Evolutionary conservation across 1,140 invertebrate genomes (phyloP).

Genomic region (Hestina assimilis): DNA sequence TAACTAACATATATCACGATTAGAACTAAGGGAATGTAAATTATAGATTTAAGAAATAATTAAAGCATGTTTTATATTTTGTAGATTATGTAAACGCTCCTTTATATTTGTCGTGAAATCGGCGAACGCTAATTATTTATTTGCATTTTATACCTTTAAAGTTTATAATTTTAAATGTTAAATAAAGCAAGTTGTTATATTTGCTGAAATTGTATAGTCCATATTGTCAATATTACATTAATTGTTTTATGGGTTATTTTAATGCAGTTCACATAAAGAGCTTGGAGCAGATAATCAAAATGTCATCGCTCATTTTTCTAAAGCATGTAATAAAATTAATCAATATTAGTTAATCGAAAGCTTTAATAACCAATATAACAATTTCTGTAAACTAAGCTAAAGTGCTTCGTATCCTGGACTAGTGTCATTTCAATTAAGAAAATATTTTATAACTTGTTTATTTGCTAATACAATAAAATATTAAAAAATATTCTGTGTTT

Average conservation of each 20-base stretch:
- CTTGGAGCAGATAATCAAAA: not conserved
- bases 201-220: slow-evolving; percentile 47
- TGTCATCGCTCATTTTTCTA: not conserved
- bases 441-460: slow-evolving; percentile 78
- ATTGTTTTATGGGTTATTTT: slow-evolving; percentile 33
- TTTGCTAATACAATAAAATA: slow-evolving; percentile 77
- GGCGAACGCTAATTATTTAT: slow-evolving; percentile 74
- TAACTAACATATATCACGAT: slow-evolving; percentile 61
- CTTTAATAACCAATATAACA: slow-evolving; percentile 38
- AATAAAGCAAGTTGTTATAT: slow-evolving; percentile 64
- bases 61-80: slow-evolving; percentile 77
- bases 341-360: not conserved
- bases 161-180: slow-evolving; percentile 73
- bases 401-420: slow-evolving; percentile 54
- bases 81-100: slow-evolving; percentile 70
- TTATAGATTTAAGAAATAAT: slow-evolving; percentile 67
- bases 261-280: not conserved
- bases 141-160: slow-evolving; percentile 73
- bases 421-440: slow-evolving; percentile 71
- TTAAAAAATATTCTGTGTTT: slow-evolving; percentile 35
- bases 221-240: slow-evolving; percentile 16
- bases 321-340: not conserved
- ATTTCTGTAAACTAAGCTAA: slow-evolving; percentile 39
- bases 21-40: slow-evolving; percentile 69
- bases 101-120: slow-evolving; percentile 55